Conservation (phyloP, 92 coral and sea anemone species). For the Zoanthus sociatus region DNA sequence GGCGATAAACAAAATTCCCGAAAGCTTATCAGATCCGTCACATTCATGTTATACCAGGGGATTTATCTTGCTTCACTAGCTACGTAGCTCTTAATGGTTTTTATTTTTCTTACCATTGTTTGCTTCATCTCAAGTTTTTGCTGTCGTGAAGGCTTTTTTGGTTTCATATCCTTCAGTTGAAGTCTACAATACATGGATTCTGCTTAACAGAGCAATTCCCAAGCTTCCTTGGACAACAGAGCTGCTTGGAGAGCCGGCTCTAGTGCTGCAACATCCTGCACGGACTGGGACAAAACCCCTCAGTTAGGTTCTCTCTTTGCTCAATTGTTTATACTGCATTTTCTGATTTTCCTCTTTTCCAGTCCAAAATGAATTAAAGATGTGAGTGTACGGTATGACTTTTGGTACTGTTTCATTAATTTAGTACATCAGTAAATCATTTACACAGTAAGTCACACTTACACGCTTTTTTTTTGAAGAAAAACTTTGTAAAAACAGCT, state of each 20-base stretch:
- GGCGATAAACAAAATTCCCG: not conserved
- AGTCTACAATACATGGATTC: not conserved
- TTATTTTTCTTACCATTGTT: constrained; percentile 27
- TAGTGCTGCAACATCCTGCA: constrained; percentile 23
- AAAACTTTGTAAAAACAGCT: too few relatives aligned
- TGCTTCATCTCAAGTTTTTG: constrained; percentile 41
- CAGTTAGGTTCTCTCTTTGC: not conserved
- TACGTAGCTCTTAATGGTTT: not conserved
- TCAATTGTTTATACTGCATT: too few relatives aligned
- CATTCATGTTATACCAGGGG: not conserved
- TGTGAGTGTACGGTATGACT: too few relatives aligned
- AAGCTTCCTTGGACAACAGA: constrained; percentile 45
- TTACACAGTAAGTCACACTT: too few relatives aligned
- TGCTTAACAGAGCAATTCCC: constrained; percentile 48
- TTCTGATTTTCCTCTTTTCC: too few relatives aligned
- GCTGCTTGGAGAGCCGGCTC: constrained; percentile 61
- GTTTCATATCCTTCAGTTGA: constrained; percentile 44
- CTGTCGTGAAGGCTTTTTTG: constrained; percentile 25
- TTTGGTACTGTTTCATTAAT: too few relatives aligned
- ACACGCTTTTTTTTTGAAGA: too few relatives aligned
- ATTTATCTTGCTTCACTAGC: not conserved
- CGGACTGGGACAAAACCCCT: not conserved
- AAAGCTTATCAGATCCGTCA: not conserved
- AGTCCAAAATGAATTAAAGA: too few relatives aligned
- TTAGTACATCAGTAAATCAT: too few relatives aligned